Percentiles rank a stretch among this genome's conserved stretches.
Evolutionary conservation across 2,797 vertebrate species (phyloP).

Genomic region (Heteromormyrus szaboi): DNA sequence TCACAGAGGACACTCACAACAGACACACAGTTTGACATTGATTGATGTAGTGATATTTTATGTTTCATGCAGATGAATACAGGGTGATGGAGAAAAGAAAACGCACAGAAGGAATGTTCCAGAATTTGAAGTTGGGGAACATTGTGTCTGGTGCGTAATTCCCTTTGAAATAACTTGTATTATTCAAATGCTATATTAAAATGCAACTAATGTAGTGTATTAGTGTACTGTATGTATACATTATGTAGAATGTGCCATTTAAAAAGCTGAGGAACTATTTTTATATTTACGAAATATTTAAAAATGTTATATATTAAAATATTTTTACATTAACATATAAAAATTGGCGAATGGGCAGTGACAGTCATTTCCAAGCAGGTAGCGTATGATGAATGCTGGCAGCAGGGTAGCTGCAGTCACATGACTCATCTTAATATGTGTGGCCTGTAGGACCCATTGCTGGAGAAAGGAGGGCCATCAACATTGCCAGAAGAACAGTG

Average conservation of each 20-base stretch:
- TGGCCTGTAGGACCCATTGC: conserved; percentile 27
- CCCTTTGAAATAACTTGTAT: neutral
- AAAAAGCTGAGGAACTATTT: neutral
- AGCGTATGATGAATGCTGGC: neutral
- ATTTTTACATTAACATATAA: neutral
- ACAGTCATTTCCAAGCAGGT: neutral
- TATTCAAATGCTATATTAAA: neutral
- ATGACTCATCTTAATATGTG: neutral
- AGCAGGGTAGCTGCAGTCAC: neutral
- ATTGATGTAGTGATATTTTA: neutral
- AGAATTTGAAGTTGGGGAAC: conserved; percentile 69
- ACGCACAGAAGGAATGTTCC: conserved; percentile 74
- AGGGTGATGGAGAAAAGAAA: conserved; percentile 80
- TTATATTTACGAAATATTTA: neutral
- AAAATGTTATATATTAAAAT: neutral
- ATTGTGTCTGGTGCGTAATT: conserved; percentile 55
- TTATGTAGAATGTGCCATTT: neutral
- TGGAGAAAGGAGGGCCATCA: conserved; percentile 47
- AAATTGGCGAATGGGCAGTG: neutral
- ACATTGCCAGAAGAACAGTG: conserved; percentile 40
- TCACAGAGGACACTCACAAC: neutral
- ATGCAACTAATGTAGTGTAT: neutral
- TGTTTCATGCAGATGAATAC: conserved; percentile 66
- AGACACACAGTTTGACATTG: neutral
- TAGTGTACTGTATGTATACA: neutral